Percentiles rank a stretch among this genome's conserved stretches.
Evolutionary conservation across 2,888 invertebrate genomes (phyloP).

Genomic region (Torymus aiolomorphi): DNA sequence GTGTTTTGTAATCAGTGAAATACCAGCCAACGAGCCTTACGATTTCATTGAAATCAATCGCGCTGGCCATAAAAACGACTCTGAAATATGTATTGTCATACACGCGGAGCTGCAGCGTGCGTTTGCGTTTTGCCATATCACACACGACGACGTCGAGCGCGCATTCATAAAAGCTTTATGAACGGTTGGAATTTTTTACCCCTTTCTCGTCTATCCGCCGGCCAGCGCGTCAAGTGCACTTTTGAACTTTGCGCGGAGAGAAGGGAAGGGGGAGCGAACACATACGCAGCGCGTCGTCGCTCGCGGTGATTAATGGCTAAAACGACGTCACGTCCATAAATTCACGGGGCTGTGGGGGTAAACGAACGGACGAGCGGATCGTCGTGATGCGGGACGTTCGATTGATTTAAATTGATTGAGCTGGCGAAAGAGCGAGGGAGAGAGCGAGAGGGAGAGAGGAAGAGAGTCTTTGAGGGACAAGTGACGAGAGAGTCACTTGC

Average conservation of each 20-base stretch:
- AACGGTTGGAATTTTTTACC: constrained; percentile 24
- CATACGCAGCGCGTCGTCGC: constrained; percentile 6
- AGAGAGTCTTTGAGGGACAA: constrained; percentile 8
- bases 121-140: too few relatives aligned
- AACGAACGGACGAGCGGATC: constrained; percentile 27
- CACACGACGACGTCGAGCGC: too few relatives aligned
- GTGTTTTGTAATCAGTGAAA: constrained; percentile 26
- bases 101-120: too few relatives aligned
- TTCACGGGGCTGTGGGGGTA: constrained; percentile 20
- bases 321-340: constrained; percentile 33
- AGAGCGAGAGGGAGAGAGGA: constrained; percentile 3
- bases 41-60: constrained; percentile 22
- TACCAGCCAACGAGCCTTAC: not conserved
- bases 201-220: not conserved
- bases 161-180: not conserved
- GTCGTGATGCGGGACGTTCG: constrained; percentile 6
- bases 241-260: constrained; percentile 14
- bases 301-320: constrained; percentile 38
- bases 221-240: constrained; percentile 23
- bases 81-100: too few relatives aligned
- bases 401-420: constrained; percentile 48
- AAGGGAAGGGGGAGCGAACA: not conserved
- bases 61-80: too few relatives aligned
- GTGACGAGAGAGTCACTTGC: not conserved
- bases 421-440: not conserved